Percentiles rank a stretch among this genome's conserved stretches.
Conservation (phyloP, 1,140 invertebrate species). For the Reticulitermes speratus region DNA sequence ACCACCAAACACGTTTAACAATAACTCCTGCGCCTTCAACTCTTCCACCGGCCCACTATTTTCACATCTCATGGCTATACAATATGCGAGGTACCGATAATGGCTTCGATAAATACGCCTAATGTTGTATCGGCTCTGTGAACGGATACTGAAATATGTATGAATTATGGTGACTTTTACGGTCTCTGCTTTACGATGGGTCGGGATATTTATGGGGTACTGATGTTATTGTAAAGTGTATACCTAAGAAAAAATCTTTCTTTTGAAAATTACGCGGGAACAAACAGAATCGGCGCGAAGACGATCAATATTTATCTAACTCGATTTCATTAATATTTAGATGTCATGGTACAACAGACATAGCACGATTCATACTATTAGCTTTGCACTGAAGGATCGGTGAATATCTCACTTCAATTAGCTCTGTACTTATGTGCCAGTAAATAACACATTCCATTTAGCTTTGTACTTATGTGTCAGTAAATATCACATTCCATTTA, state of each 20-base stretch:
- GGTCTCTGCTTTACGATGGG: background rate
- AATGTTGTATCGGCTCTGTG: background rate
- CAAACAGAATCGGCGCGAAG: too few species aligned
- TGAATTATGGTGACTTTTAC: background rate
- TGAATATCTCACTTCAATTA: too few species aligned
- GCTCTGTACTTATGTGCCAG: too few species aligned
- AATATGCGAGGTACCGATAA: background rate
- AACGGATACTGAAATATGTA: background rate
- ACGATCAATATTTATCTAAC: too few species aligned
- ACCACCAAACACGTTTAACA: background rate
- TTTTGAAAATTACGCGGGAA: background rate
- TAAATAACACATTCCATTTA: too few species aligned
- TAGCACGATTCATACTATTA: too few species aligned
- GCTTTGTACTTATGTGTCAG: too few species aligned
- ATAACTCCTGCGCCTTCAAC: background rate
- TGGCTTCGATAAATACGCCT: background rate
- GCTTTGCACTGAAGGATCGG: too few species aligned
- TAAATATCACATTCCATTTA: too few species aligned
- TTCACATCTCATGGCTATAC: background rate
- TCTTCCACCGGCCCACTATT: conserved; percentile 3
- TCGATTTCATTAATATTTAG: too few species aligned
- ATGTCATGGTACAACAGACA: too few species aligned
- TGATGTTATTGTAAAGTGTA: background rate
- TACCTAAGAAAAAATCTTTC: background rate
- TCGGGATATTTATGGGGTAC: background rate